Conservation (phyloP, 2,888 invertebrate species). For the Platycheirus albimanus region DNA sequence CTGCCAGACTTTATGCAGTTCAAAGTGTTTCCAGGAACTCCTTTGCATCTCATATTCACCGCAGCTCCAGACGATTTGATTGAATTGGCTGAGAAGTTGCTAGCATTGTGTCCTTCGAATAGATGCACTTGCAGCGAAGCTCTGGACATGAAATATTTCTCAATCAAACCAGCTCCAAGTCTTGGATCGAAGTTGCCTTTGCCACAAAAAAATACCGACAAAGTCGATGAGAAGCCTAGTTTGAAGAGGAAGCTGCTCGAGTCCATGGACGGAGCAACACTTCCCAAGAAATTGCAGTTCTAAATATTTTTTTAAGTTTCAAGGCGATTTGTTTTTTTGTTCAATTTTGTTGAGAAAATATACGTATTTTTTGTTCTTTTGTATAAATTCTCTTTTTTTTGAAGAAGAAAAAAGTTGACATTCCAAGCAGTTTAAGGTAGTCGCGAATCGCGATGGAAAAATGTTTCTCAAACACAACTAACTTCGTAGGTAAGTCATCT, state of each 20-base stretch:
- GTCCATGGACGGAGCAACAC: constrained; percentile 84
- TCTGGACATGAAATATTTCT: constrained; percentile 94
- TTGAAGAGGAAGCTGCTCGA: constrained; percentile 88
- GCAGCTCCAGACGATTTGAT: constrained; percentile 97
- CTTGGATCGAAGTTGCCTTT: constrained; percentile 91
- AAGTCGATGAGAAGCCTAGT: constrained; percentile 84
- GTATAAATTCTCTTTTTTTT: too few species aligned
- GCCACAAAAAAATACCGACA: constrained; percentile 76
- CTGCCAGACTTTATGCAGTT: constrained; percentile 97
- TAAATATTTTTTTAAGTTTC: constrained; percentile 75
- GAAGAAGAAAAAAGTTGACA: too few species aligned
- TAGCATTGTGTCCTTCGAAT: constrained; percentile 92
- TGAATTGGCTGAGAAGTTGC: constrained; percentile 89
- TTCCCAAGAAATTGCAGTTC: constrained; percentile 85
- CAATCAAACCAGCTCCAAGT: constrained; percentile 94
- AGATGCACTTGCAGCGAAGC: constrained; percentile 93
- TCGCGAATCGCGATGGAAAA: too few species aligned
- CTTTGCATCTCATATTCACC: constrained; percentile 95
- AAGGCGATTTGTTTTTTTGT: neutral
- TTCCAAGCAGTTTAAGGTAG: too few species aligned
- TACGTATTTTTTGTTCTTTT: constrained; percentile 39
- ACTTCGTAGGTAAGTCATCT: too few species aligned
- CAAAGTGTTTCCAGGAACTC: constrained; percentile 92
- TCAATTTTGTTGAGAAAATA: constrained; percentile 41
- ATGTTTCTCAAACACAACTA: too few species aligned